phyloP scores from a whole-genome alignment of 1,140 invertebrate genomes.

The Caenorhabditis tropicalis region DNA sequence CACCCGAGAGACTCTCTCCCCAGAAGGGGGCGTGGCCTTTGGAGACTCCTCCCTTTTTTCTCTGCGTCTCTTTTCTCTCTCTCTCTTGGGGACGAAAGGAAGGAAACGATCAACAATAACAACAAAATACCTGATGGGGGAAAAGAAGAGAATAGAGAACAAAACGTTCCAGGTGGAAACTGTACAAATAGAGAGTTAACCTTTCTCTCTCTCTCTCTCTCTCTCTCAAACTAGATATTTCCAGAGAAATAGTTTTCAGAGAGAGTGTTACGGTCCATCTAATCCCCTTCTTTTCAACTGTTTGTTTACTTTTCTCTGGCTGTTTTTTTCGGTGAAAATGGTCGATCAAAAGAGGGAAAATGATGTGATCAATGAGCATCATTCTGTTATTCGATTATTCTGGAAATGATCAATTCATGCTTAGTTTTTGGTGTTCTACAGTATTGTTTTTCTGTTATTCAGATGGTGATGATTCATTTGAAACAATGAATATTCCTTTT shows the following conservation, averaged over 20 bases:
- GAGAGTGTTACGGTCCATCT: not conserved
- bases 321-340: not conserved
- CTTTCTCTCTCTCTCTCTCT: too few relatives aligned
- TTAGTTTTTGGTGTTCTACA: not conserved
- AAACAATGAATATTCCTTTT: too few relatives aligned
- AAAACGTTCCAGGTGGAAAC: conserved; percentile 12
- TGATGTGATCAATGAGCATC: not conserved
- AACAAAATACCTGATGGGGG: conserved; percentile 1
- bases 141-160: not conserved
- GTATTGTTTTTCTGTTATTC: too few relatives aligned
- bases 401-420: not conserved
- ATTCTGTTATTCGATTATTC: not conserved
- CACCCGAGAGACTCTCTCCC: not conserved
- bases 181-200: not conserved
- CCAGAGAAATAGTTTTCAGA: too few relatives aligned
- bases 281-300: not conserved
- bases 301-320: not conserved
- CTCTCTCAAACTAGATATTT: too few relatives aligned
- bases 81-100: not conserved
- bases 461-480: too few relatives aligned
- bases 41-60: not conserved
- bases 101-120: not conserved
- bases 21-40: not conserved
- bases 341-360: not conserved
- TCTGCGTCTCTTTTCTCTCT: not conserved